These are phyloP conservation scores for Ispidina picta DNA, from an alignment of 2,797 vertebrate genomes.

Conservation along the genomic window DNA sequence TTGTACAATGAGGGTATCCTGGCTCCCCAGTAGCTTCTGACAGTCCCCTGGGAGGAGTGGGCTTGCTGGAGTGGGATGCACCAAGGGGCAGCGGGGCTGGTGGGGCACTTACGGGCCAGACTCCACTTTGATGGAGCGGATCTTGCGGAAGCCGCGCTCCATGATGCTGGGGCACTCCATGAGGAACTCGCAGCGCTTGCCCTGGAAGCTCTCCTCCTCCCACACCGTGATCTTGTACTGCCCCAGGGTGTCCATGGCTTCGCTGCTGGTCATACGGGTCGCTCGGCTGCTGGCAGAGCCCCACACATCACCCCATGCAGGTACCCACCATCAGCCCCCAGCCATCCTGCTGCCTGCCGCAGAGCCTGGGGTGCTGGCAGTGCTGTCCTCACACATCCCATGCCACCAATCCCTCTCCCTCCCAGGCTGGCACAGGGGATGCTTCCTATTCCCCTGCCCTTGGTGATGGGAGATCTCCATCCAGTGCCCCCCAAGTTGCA, in stretches of 20 bases:
- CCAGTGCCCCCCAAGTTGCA: background rate
- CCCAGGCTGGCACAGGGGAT: background rate
- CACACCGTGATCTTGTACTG: conserved; percentile 93
- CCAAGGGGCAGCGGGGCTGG: background rate
- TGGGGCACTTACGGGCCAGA: conserved; percentile 89
- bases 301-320: background rate
- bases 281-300: conserved; percentile 43
- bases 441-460: background rate
- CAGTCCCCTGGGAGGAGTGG: background rate
- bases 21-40: background rate
- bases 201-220: conserved; percentile 97
- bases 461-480: background rate
- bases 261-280: conserved; percentile 88
- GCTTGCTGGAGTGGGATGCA: background rate
- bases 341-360: background rate
- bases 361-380: accelerated
- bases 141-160: conserved; percentile 92
- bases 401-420: background rate
- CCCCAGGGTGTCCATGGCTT: conserved; percentile 89
- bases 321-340: background rate
- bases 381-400: background rate
- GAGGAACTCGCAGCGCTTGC: conserved; percentile 91
- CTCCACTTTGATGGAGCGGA: conserved; percentile 96
- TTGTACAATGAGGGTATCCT: accelerated
- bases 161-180: conserved; percentile 94